phyloP scores from a whole-genome alignment of 2,888 invertebrate genomes.

The Tetragnatha montana region DNA sequence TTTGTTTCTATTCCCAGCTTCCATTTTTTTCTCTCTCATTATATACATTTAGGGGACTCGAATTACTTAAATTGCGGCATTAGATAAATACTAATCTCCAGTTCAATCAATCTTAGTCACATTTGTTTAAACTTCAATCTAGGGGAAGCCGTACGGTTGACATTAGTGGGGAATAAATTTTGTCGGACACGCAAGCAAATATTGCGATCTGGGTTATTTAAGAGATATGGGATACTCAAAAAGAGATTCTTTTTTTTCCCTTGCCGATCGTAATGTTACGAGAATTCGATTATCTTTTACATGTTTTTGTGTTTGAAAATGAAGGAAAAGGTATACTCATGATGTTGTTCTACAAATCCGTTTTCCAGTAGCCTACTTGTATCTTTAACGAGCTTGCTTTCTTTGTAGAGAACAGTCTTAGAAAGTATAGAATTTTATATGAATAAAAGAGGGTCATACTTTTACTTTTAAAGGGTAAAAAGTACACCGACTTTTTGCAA shows the following conservation, averaged over 20 bases:
- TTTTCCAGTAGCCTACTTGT: no score
- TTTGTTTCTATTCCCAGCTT: conserved; percentile 57
- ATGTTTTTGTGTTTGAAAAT: background rate
- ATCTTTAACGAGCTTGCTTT: no score
- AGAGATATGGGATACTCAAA: background rate
- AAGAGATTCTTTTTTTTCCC: background rate
- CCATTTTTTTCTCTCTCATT: background rate
- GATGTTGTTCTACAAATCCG: no score
- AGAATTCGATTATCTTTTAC: background rate
- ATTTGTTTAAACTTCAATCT: conserved; percentile 63
- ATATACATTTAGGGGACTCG: conserved; percentile 34
- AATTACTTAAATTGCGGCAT: conserved; percentile 64
- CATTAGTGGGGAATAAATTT: background rate
- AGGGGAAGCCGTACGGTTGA: conserved; percentile 8
- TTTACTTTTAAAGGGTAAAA: no score
- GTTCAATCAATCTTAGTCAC: conserved; percentile 59
- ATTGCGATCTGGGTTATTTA: background rate
- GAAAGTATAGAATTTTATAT: no score
- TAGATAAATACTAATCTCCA: conserved; percentile 55
- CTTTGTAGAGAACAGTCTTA: no score
- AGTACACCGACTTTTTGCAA: no score
- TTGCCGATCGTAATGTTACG: background rate
- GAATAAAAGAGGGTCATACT: no score
- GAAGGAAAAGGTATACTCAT: no score
- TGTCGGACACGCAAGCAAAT: conserved; percentile 14